Percentiles rank a stretch among this genome's conserved stretches.
Conservation (phyloP, 2,888 invertebrate species). For the Leptura quadrifasciata region DNA sequence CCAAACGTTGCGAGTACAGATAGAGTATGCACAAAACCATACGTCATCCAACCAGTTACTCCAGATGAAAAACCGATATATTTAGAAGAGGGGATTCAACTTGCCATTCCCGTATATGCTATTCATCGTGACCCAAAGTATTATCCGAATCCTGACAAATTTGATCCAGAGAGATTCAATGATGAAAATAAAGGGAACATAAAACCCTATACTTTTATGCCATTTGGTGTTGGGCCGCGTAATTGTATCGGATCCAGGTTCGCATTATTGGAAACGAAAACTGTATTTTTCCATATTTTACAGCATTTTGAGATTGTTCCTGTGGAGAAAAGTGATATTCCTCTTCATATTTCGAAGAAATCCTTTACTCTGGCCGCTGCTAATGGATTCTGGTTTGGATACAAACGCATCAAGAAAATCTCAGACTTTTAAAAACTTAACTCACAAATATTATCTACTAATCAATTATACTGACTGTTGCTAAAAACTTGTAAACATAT, state of each 20-base stretch:
- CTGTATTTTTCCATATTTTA: constrained; percentile 61
- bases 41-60: constrained; percentile 64
- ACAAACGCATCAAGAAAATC: constrained; percentile 37
- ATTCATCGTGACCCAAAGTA: constrained; percentile 71
- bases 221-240: constrained; percentile 76
- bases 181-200: constrained; percentile 68
- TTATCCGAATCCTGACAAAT: constrained; percentile 72
- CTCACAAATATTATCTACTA: too few species aligned
- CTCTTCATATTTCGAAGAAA: constrained; percentile 59
- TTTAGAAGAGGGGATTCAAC: constrained; percentile 63
- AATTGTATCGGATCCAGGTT: constrained; percentile 74
- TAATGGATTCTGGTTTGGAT: constrained; percentile 50
- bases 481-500: too few species aligned
- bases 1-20: constrained; percentile 74
- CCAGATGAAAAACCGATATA: constrained; percentile 40
- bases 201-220: constrained; percentile 73
- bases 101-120: constrained; percentile 64
- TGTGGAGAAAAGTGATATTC: constrained; percentile 64
- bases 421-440: too few species aligned
- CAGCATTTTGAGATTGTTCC: constrained; percentile 63
- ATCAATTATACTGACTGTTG: too few species aligned
- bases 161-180: constrained; percentile 70
- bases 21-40: constrained; percentile 70
- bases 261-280: constrained; percentile 69
- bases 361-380: constrained; percentile 58